Percentiles rank a stretch among this genome's conserved stretches.
phyloP scores from a whole-genome alignment of 2,888 invertebrate genomes.

The Thumatha senex region DNA sequence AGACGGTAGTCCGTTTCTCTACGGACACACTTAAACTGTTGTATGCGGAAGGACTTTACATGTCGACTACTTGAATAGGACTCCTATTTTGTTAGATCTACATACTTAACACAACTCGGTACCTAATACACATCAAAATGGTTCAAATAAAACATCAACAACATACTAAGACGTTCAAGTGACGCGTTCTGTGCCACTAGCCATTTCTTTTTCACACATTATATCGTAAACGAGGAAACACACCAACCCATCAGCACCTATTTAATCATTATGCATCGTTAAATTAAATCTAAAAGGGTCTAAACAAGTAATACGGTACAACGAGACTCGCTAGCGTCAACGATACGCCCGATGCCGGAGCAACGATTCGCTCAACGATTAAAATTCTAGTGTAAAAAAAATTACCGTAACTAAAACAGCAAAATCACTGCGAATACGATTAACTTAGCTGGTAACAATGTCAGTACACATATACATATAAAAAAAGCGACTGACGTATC shows the following conservation, averaged over 20 bases:
- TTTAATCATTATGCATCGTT: constrained; percentile 58
- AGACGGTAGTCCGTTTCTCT: constrained; percentile 14
- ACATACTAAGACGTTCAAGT: constrained; percentile 39
- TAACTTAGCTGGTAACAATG: constrained; percentile 26
- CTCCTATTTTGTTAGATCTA: constrained; percentile 23
- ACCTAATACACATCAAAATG: constrained; percentile 37
- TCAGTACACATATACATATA: constrained; percentile 25
- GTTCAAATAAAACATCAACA: constrained; percentile 43
- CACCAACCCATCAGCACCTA: constrained; percentile 55
- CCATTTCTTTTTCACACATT: constrained; percentile 13
- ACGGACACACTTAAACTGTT: constrained; percentile 6
- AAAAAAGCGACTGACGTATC: constrained; percentile 2
- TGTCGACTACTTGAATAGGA: constrained; percentile 21
- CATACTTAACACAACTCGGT: constrained; percentile 39
- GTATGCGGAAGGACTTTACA: constrained; percentile 25
- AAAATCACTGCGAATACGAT: constrained; percentile 1
- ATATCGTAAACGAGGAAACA: constrained; percentile 42
- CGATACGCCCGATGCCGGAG: background rate
- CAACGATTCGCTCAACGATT: background rate
- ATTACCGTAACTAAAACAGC: background rate
- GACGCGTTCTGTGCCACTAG: constrained; percentile 8
- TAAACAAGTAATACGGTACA: constrained; percentile 44
- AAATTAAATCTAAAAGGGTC: constrained; percentile 51
- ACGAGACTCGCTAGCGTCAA: constrained; percentile 26
- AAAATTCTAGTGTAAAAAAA: constrained; percentile 10